Evolutionary conservation across 2,888 invertebrate species (phyloP).

Genomic region (Agrochola lychnidis): DNA sequence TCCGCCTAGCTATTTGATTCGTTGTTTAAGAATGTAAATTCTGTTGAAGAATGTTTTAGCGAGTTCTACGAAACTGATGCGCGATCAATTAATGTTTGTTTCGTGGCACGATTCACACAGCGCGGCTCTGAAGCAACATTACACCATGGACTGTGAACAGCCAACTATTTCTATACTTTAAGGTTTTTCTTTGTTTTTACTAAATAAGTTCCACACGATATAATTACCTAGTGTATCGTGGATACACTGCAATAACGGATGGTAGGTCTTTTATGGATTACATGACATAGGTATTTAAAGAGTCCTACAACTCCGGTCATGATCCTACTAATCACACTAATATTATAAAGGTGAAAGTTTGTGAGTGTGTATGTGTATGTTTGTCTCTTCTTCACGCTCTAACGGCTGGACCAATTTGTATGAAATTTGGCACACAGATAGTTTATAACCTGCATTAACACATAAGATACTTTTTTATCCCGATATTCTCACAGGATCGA

Average conservation of each 20-base stretch:
- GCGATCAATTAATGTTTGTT: slow-evolving; percentile 34
- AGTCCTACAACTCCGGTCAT: neutral
- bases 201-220: slow-evolving; percentile 9
- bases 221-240: neutral
- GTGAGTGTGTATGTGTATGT: too few species aligned
- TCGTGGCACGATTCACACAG: slow-evolving; percentile 46
- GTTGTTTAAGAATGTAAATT: slow-evolving; percentile 27
- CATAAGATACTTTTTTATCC: too few species aligned
- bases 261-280: neutral
- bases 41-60: slow-evolving; percentile 21
- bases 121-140: slow-evolving; percentile 26
- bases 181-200: slow-evolving; percentile 7
- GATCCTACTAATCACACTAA: too few species aligned
- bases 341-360: too few species aligned
- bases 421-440: too few species aligned
- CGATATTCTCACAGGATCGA: too few species aligned
- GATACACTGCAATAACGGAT: neutral
- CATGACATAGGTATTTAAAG: neutral
- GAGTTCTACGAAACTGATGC: slow-evolving; percentile 34
- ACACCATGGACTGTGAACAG: slow-evolving; percentile 9
- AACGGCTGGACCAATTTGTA: too few species aligned
- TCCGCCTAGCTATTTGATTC: neutral
- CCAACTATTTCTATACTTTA: neutral
- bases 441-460: too few species aligned
- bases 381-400: too few species aligned